Evolutionary conservation across 1,140 invertebrate genomes (phyloP).

Genomic region (Aphaenogaster ashmeadi): DNA sequence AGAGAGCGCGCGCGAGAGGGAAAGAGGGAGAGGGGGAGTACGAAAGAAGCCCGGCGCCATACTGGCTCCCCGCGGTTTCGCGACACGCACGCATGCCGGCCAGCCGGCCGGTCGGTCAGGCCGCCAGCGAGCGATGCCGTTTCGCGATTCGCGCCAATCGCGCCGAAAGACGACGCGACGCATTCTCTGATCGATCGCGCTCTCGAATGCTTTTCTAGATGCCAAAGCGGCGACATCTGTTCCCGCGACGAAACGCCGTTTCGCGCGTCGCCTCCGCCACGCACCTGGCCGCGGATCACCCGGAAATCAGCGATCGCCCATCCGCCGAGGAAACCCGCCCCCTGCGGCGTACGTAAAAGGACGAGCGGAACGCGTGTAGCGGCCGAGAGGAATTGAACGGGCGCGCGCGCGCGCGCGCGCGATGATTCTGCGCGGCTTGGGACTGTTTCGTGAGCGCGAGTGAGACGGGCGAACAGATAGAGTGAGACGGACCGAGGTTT

Average conservation of each 20-base stretch:
- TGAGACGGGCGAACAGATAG: conserved; percentile 44
- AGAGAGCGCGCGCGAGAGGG: conserved; percentile 24
- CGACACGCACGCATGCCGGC: conserved; percentile 51
- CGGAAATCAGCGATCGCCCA: conserved; percentile 3
- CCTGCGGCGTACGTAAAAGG: conserved; percentile 39
- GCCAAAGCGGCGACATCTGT: conserved; percentile 56
- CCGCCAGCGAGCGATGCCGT: conserved; percentile 31
- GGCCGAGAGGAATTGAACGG: conserved; percentile 71
- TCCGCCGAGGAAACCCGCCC: neutral
- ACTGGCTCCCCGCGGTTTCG: conserved; percentile 79
- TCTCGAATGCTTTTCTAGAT: conserved; percentile 65
- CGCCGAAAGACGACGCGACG: conserved; percentile 62
- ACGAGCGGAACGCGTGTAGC: conserved; percentile 44
- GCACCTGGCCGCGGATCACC: conserved; percentile 31
- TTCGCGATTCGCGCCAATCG: conserved; percentile 63
- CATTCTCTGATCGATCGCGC: conserved; percentile 72
- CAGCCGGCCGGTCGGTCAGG: conserved; percentile 10
- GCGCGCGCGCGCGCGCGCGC: conserved; percentile 45
- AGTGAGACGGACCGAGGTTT: conserved; percentile 42
- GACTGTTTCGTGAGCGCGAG: conserved; percentile 22
- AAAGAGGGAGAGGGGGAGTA: conserved; percentile 66
- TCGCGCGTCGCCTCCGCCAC: conserved; percentile 22
- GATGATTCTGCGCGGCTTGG: conserved; percentile 78
- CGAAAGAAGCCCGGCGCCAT: conserved; percentile 79
- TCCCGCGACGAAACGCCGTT: conserved; percentile 14